Base-by-base conservation (phyloP, 2,888 invertebrate species). In the Tinea semifulvella region DNA sequence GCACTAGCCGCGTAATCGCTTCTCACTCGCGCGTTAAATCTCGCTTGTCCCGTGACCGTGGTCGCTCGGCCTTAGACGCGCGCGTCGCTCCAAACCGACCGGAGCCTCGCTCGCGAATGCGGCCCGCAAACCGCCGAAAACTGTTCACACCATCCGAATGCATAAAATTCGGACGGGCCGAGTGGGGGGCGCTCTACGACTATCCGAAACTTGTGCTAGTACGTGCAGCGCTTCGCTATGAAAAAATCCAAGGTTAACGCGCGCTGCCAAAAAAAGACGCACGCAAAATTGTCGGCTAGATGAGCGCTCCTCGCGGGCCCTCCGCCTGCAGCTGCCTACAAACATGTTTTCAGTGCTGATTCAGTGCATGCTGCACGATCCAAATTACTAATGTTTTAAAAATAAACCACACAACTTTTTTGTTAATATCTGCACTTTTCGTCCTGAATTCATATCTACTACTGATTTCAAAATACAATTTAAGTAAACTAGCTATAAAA, bases 231-330 rank as follows among this genome's bases (percentile, higher is more conserved):
- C 75, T 74, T 72, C 68, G 71, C 73, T 76, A 75, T 76, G 76
- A 73, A 73, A 73, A 80, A 79, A 71, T 69, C 72, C 80, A 80
- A 80, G 80, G 79, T 77, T 77, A 79, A 70, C 71, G 68, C 74
- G 74, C 76, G 77, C 64, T 77, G 79, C 79, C 80, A 76, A 80
- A 80, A 80, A 79, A 80, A 80, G 80, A 79, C 79, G 73, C 75
- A 75, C 75, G 72, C 79, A 71, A 74, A 75, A 76, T 74, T 71
- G 74, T 74, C 66, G 70, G 73, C 71, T 70, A 74, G 73, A 72
- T 67, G 64, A 65, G 69, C 65, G 76, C 65, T 71, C 73, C 46
- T 64, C 61, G 63, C 62, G 69, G 67, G 65, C 63, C 68, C 42
- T 36, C 26, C 46, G 43, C 46, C 56, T 74, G 77, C 79, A 76